Evolutionary conservation across 2,888 invertebrate species (phyloP).

Genomic region (Eupithecia centaureata): DNA sequence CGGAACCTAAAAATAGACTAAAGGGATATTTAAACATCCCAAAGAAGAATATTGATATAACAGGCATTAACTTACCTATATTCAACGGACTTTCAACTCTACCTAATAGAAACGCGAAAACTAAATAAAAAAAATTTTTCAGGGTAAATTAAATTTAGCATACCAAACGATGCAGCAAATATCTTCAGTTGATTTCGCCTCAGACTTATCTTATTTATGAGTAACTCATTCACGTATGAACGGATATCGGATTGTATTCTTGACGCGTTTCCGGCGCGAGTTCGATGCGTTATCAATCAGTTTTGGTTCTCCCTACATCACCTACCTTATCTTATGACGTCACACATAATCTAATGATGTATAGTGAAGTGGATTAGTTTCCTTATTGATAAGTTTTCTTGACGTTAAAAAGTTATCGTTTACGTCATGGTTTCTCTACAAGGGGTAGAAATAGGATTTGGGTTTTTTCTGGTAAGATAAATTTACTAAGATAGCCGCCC

Average conservation of each 20-base stretch:
- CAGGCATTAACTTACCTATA: no score
- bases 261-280: conserved; percentile 13
- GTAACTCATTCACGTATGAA: background rate
- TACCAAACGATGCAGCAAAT: background rate
- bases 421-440: background rate
- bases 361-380: background rate
- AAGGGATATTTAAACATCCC: no score
- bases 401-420: background rate
- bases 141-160: no score
- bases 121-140: no score
- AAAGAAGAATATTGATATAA: no score
- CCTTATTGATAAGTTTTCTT: background rate
- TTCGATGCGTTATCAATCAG: background rate
- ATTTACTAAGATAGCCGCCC: no score
- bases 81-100: no score
- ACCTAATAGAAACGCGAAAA: no score
- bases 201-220: background rate
- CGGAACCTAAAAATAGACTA: no score
- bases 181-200: background rate
- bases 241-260: background rate
- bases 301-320: background rate
- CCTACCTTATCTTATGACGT: background rate
- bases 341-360: background rate
- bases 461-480: no score
- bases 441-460: no score